These are phyloP conservation scores for Heliconius nattereri DNA, from an alignment of 1,140 invertebrate genomes.

Conservation along the genomic window DNA sequence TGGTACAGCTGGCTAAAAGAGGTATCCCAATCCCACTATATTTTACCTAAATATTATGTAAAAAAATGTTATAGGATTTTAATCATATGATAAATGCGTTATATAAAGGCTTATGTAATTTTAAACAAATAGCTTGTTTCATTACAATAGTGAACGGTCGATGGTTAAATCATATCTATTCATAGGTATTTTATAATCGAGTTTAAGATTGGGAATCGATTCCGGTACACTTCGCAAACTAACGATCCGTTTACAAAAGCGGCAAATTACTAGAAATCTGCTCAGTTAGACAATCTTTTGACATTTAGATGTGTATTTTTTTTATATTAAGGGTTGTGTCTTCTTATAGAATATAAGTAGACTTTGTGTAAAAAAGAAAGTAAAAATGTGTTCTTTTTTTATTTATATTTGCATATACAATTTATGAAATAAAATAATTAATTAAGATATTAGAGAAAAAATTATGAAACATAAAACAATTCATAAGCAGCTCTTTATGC, in stretches of 20 bases:
- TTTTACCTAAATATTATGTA: background rate
- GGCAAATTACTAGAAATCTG: conserved; percentile 71
- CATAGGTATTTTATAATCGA: conserved; percentile 1
- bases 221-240: conserved; percentile 76
- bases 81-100: background rate
- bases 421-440: background rate
- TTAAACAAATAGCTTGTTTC: background rate
- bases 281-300: conserved; percentile 61
- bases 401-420: background rate
- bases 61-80: background rate
- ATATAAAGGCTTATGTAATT: background rate
- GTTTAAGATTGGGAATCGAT: conserved; percentile 45
- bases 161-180: background rate
- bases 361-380: background rate
- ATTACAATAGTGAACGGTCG: background rate
- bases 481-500: background rate
- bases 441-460: background rate
- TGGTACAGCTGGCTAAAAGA: conserved; percentile 84
- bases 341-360: background rate
- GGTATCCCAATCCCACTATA: conserved; percentile 62
- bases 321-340: conserved; percentile 25
- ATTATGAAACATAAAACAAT: background rate
- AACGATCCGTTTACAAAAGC: conserved; percentile 63
- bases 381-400: background rate
- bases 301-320: conserved; percentile 44